Conservation (phyloP, 2,113 vertebrate genomes). For the Ciconia stormi region DNA sequence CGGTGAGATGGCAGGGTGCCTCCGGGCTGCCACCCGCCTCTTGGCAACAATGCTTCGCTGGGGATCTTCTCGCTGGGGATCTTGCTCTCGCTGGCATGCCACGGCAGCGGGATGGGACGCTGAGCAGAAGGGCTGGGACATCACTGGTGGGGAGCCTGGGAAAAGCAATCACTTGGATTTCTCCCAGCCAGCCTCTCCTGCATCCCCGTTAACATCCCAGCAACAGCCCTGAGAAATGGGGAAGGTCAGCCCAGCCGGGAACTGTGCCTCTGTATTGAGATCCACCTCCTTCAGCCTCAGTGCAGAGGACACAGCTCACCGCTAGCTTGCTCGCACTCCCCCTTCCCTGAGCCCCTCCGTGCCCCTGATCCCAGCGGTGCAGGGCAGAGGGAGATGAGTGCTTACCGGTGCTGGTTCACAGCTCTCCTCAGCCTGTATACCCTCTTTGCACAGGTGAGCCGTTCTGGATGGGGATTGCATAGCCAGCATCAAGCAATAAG, state of each 20-base stretch:
- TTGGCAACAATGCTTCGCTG: background rate
- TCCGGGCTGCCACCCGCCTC: background rate
- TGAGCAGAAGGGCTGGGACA: background rate
- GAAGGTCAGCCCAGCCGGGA: background rate
- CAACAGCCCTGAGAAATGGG: background rate
- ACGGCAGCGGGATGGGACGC: background rate
- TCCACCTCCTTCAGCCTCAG: background rate
- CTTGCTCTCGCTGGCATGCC: background rate
- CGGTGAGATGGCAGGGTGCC: background rate
- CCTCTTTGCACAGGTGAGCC: background rate
- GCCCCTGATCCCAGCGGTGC: background rate
- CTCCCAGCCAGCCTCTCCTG: background rate
- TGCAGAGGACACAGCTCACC: accelerated
- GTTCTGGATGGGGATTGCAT: background rate
- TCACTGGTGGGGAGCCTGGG: background rate
- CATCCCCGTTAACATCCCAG: background rate
- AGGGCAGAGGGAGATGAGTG: background rate
- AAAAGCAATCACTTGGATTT: background rate
- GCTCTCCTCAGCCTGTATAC: background rate
- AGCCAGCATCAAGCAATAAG: background rate
- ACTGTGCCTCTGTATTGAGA: background rate
- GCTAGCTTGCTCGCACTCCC: accelerated
- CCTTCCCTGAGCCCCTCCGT: background rate
- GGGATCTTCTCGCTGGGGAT: background rate
- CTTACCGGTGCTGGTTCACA: background rate